phyloP scores from a whole-genome alignment of 2,888 invertebrate genomes.

The Uloborus plumipes region DNA sequence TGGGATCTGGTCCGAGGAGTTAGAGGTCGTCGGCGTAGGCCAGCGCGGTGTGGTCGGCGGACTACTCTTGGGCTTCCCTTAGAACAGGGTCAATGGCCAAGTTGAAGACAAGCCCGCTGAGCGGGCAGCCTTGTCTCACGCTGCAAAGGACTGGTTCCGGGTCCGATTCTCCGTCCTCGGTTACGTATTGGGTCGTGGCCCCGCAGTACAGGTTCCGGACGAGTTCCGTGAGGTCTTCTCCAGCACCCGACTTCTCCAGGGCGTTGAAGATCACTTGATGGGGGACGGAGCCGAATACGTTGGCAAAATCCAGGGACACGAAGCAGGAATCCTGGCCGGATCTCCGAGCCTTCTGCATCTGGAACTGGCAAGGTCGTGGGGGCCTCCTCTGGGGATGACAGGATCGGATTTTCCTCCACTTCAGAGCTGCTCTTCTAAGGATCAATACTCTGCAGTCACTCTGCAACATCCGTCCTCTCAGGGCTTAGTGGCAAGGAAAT shows the following conservation, averaged over 20 bases:
- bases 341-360: too few species aligned
- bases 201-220: background rate
- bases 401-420: too few species aligned
- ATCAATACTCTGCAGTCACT: too few species aligned
- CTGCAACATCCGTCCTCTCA: too few species aligned
- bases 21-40: conserved; percentile 2
- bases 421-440: too few species aligned
- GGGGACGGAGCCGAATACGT: conserved; percentile 10
- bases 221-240: background rate
- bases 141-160: background rate
- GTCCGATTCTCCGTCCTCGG: background rate
- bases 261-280: background rate
- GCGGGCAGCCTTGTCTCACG: background rate
- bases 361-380: too few species aligned
- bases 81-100: background rate
- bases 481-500: too few species aligned
- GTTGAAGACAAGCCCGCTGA: background rate
- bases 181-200: background rate
- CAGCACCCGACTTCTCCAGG: background rate
- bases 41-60: background rate
- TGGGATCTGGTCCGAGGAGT: background rate
- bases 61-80: background rate
- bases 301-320: background rate
- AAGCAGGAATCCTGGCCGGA: background rate
- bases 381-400: too few species aligned